Percentiles rank a stretch among this genome's conserved stretches.
phyloP scores from a whole-genome alignment of 2,797 vertebrate species.

The Pseudotriccus pelzelni region DNA sequence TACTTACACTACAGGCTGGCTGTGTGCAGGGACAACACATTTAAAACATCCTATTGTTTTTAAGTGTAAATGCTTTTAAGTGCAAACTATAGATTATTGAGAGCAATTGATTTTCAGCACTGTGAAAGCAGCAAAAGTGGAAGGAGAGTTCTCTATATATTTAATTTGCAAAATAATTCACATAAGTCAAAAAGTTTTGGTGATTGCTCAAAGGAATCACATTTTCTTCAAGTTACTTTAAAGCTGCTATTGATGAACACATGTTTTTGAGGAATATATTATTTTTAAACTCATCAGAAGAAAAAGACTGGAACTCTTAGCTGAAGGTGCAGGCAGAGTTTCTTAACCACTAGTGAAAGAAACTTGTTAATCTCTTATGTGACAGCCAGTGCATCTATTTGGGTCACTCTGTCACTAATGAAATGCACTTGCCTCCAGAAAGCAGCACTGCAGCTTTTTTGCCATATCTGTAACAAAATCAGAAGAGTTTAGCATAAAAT shows the following conservation, averaged over 20 bases:
- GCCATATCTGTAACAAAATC: background rate
- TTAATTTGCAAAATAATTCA: background rate
- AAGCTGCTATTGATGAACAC: background rate
- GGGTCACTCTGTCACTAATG: background rate
- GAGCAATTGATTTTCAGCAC: background rate
- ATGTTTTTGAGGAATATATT: background rate
- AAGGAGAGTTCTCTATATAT: background rate
- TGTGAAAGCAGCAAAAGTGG: background rate
- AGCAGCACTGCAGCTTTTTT: background rate
- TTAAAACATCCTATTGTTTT: background rate
- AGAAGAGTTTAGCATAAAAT: slow-evolving; percentile 1
- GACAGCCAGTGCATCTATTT: background rate
- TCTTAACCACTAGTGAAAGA: background rate
- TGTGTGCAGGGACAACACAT: background rate
- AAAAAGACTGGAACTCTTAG: background rate
- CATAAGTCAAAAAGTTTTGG: background rate
- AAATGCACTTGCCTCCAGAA: background rate
- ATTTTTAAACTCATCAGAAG: background rate
- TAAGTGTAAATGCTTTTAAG: background rate
- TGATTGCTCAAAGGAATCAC: background rate
- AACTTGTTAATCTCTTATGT: background rate
- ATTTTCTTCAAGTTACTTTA: background rate
- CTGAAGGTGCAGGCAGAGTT: background rate
- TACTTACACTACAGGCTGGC: background rate
- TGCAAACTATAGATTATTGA: background rate